A percentile compares a stretch with the other conserved stretches of the same genome.
Conservation (phyloP, 2,113 vertebrate genomes). For the Riparia riparia region DNA sequence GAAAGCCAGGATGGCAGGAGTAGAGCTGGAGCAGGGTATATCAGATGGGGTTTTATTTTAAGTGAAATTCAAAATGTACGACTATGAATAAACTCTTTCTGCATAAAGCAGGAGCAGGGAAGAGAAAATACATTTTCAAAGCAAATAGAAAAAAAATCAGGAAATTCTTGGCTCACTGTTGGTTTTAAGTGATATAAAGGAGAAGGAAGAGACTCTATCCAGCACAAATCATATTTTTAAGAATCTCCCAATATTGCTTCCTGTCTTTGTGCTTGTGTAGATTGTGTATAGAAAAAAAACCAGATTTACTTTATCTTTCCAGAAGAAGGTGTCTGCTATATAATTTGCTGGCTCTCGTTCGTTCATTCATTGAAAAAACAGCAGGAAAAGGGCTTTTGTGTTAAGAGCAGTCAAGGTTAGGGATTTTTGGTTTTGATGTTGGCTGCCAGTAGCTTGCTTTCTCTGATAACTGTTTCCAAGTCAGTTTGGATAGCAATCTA, state of each 20-base stretch:
- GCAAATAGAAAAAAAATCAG: not conserved
- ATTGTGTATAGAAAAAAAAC: conserved; percentile 10
- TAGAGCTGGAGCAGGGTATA: not conserved
- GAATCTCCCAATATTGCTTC: conserved; percentile 41
- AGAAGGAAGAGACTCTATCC: conserved; percentile 13
- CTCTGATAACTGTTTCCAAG: conserved; percentile 10
- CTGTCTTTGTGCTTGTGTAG: conserved; percentile 26
- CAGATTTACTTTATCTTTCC: conserved; percentile 43
- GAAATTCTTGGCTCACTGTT: not conserved
- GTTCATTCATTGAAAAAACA: conserved; percentile 17
- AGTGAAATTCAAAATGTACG: not conserved
- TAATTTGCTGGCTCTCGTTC: not conserved
- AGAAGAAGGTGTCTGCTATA: conserved; percentile 37
- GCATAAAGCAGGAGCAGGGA: not conserved
- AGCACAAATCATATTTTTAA: conserved; percentile 31
- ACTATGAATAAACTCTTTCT: not conserved
- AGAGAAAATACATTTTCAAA: not conserved
- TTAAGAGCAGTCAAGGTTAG: conserved; percentile 49
- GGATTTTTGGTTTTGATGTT: conserved; percentile 31
- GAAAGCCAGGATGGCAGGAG: not conserved
- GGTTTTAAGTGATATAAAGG: conserved; percentile 8
- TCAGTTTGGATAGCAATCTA: not conserved
- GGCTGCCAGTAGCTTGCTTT: conserved; percentile 7
- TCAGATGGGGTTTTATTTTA: not conserved
- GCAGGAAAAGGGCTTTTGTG: conserved; percentile 60